phyloP scores from a whole-genome alignment of 2,888 invertebrate species.

The Andricus curvator region DNA sequence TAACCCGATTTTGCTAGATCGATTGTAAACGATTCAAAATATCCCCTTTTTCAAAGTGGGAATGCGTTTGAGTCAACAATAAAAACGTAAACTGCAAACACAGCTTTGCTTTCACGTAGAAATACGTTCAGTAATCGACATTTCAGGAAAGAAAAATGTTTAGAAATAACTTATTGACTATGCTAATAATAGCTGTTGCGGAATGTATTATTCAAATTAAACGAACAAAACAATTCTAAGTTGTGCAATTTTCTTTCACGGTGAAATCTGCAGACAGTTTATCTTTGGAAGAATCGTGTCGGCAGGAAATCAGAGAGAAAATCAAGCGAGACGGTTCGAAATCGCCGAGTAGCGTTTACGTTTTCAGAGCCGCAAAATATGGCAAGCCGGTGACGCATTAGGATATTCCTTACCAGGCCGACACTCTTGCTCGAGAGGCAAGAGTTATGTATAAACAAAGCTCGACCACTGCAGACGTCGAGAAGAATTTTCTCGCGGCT shows the following conservation, averaged over 20 bases:
- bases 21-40: conserved; percentile 19
- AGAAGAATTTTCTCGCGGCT: conserved; percentile 32
- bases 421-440: conserved; percentile 19
- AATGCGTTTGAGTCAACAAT: conserved; percentile 14
- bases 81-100: conserved; percentile 1
- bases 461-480: conserved; percentile 22
- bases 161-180: neutral
- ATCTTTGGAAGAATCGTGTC: conserved; percentile 41
- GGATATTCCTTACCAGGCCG: conserved; percentile 34
- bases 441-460: conserved; percentile 40
- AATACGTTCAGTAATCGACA: neutral
- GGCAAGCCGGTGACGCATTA: conserved; percentile 52
- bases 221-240: neutral
- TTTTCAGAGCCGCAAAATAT: conserved; percentile 52
- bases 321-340: conserved; percentile 45
- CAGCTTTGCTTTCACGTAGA: neutral
- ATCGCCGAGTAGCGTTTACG: conserved; percentile 51
- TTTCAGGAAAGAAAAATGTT: neutral
- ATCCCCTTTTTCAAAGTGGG: conserved; percentile 1
- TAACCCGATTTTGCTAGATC: neutral
- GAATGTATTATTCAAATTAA: neutral
- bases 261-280: neutral
- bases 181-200: neutral
- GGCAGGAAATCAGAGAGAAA: conserved; percentile 49
- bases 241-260: neutral